Conservation (phyloP, 2,888 invertebrate species). For the Drosophila affinis region DNA sequence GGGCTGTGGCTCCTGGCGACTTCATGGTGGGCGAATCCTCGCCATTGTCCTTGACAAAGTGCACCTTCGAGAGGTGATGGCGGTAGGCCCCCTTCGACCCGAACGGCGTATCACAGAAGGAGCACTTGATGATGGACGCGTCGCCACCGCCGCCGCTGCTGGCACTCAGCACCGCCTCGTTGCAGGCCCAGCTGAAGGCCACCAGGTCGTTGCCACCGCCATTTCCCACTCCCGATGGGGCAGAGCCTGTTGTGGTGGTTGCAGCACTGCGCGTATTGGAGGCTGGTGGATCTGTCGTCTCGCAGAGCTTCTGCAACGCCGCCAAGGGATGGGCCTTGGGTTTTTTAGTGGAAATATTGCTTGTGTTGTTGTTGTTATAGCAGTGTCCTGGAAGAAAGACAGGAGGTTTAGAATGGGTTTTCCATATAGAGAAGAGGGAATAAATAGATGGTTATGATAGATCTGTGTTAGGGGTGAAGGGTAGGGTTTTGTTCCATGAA, state of each 20-base stretch:
- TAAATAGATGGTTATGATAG: background rate
- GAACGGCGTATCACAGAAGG: slow-evolving; percentile 97
- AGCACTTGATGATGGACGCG: slow-evolving; percentile 95
- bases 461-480: background rate
- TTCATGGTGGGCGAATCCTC: slow-evolving; percentile 84
- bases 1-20: slow-evolving; percentile 60
- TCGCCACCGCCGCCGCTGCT: slow-evolving; percentile 84
- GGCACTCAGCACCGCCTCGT: slow-evolving; percentile 93
- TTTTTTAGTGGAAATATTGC: slow-evolving; percentile 62
- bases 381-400: slow-evolving; percentile 53
- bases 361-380: slow-evolving; percentile 57
- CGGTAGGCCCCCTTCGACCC: slow-evolving; percentile 98
- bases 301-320: slow-evolving; percentile 97
- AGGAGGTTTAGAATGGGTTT: background rate
- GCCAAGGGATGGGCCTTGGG: slow-evolving; percentile 93
- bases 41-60: slow-evolving; percentile 96
- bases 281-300: slow-evolving; percentile 90
- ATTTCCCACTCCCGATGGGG: slow-evolving; percentile 17
- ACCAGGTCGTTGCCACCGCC: slow-evolving; percentile 85
- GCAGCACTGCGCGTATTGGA: slow-evolving; percentile 78
- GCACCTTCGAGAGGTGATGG: slow-evolving; percentile 97
- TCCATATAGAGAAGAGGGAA: background rate
- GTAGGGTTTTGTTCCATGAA: background rate
- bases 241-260: slow-evolving; percentile 17
- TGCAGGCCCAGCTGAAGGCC: slow-evolving; percentile 97